phyloP scores from a whole-genome alignment of 2,888 invertebrate genomes.

The Megaustenia siamemsis region DNA sequence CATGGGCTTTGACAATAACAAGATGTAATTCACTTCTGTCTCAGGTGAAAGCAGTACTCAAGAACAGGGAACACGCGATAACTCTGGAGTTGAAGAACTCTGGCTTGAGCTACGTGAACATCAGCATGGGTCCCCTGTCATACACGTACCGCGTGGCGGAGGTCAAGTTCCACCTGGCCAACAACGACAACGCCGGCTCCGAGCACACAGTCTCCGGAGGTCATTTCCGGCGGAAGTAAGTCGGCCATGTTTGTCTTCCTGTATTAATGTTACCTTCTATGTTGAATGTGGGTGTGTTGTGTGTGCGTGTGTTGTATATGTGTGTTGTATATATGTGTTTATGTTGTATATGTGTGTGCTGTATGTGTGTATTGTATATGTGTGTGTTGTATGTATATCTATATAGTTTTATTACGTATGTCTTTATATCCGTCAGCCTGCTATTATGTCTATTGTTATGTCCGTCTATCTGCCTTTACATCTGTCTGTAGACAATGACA shows the following conservation, averaged over 20 bases:
- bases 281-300: too few relatives aligned
- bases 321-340: too few relatives aligned
- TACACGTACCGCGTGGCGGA: constrained; percentile 97
- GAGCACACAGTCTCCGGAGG: constrained; percentile 97
- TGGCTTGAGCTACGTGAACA: constrained; percentile 87
- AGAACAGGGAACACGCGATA: constrained; percentile 96
- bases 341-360: too few relatives aligned
- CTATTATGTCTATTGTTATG: too few relatives aligned
- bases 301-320: too few relatives aligned
- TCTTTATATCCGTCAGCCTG: too few relatives aligned
- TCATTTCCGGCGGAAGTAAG: constrained; percentile 98
- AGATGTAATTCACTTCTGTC: not conserved
- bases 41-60: constrained; percentile 92
- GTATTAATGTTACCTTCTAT: not conserved
- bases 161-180: constrained; percentile 85
- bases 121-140: constrained; percentile 96
- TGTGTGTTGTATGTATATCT: too few relatives aligned
- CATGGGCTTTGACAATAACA: not conserved
- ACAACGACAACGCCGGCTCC: constrained; percentile 94
- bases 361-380: too few relatives aligned
- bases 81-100: constrained; percentile 89
- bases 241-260: not conserved
- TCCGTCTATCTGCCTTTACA: too few relatives aligned
- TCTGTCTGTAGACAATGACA: too few relatives aligned
- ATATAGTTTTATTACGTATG: too few relatives aligned